phyloP scores from a whole-genome alignment of 2,797 vertebrate species.

The Chiropotes sagulatus region DNA sequence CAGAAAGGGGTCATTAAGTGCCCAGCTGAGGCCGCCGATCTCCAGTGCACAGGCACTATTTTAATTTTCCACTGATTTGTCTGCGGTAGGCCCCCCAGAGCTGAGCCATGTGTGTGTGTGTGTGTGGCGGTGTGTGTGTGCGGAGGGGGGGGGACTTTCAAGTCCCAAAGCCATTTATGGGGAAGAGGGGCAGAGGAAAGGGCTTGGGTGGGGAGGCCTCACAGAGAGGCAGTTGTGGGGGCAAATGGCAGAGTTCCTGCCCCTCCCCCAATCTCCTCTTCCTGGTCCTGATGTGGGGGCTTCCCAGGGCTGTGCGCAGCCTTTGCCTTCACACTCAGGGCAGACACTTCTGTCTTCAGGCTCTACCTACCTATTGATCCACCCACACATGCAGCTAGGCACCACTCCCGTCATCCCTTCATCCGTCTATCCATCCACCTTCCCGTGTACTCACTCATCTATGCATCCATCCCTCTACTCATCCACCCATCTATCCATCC shows the following conservation, averaged over 20 bases:
- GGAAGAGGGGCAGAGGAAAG: neutral
- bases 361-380: neutral
- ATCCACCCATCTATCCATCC: neutral
- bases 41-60: conserved; percentile 50
- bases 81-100: conserved; percentile 68
- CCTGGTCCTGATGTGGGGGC: neutral
- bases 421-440: neutral
- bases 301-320: neutral
- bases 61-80: conserved; percentile 80
- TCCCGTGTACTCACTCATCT: fast-evolving
- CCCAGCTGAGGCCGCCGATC: conserved; percentile 46
- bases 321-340: neutral
- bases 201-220: neutral
- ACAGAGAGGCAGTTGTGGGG: neutral
- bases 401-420: too few species aligned
- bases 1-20: conserved; percentile 65
- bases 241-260: neutral
- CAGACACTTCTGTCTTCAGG: neutral
- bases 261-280: neutral
- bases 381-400: too few species aligned
- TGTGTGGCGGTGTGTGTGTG: neutral
- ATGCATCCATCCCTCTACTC: fast-evolving
- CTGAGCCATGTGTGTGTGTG: neutral
- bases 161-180: neutral
- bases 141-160: neutral